phyloP scores from a whole-genome alignment of 2,888 invertebrate genomes.

The Epinotia ramella region DNA sequence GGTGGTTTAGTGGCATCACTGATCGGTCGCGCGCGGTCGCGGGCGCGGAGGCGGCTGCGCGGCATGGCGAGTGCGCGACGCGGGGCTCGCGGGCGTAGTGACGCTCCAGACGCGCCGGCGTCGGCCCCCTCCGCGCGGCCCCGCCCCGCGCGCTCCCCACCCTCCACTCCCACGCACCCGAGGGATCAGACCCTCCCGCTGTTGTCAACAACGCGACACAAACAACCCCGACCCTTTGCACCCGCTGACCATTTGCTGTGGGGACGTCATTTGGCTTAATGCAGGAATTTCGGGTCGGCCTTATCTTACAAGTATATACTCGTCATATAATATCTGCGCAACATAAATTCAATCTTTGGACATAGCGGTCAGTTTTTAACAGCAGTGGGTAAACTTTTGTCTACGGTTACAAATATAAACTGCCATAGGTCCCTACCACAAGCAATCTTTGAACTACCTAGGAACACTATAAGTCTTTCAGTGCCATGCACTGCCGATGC shows the following conservation, averaged over 20 bases:
- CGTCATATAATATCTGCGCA: not conserved
- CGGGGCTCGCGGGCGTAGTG: slow-evolving; percentile 71
- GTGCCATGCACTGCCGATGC: too few species aligned
- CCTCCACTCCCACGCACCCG: slow-evolving; percentile 48
- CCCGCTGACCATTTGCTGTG: not conserved
- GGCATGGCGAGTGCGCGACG: slow-evolving; percentile 70
- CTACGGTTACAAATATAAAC: not conserved
- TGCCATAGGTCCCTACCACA: too few species aligned
- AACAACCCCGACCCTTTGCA: slow-evolving; percentile 20
- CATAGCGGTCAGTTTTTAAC: not conserved
- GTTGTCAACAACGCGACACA: slow-evolving; percentile 38
- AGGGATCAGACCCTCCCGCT: slow-evolving; percentile 39
- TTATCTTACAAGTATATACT: not conserved
- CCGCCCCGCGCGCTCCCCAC: slow-evolving; percentile 51
- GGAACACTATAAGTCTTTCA: too few species aligned
- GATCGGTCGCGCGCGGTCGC: slow-evolving; percentile 59
- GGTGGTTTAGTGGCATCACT: slow-evolving; percentile 77
- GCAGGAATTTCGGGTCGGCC: not conserved
- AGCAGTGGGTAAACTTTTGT: not conserved
- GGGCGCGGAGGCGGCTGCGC: slow-evolving; percentile 47
- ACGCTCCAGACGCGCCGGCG: slow-evolving; percentile 72
- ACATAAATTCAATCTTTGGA: not conserved
- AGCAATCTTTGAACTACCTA: too few species aligned
- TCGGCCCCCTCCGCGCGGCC: slow-evolving; percentile 56
- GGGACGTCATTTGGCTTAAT: slow-evolving; percentile 15